These are phyloP conservation scores for Rhaphigaster nebulosa DNA, from an alignment of 2,888 invertebrate genomes.

Conservation along the genomic window DNA sequence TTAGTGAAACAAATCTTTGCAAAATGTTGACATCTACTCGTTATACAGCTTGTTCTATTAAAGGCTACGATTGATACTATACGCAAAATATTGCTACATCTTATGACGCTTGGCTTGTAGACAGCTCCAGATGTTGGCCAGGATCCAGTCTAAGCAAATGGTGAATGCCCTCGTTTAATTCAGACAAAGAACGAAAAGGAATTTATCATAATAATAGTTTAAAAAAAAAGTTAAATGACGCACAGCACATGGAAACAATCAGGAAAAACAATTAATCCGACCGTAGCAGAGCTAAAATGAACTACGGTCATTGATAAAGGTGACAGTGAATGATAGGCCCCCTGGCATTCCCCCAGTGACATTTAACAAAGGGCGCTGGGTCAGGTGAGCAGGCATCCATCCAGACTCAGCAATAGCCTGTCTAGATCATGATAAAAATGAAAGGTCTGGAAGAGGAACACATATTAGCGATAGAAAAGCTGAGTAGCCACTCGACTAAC, in stretches of 20 bases:
- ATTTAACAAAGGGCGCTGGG: not conserved
- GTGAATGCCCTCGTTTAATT: not conserved
- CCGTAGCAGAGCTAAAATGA: not conserved
- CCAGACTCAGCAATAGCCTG: not conserved
- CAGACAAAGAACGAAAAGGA: not conserved
- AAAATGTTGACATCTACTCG: not conserved
- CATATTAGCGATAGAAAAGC: not conserved
- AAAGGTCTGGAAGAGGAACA: not conserved
- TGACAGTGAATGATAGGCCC: slow-evolving; percentile 2
- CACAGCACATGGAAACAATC: not conserved
- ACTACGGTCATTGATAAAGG: not conserved
- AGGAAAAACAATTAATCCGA: not conserved
- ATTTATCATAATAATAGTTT: not conserved
- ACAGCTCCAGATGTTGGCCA: not conserved
- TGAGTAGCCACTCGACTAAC: not conserved
- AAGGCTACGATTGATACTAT: not conserved
- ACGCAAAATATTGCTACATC: not conserved
- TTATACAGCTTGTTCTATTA: not conserved
- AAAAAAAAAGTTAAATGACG: not conserved
- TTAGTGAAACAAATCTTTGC: not conserved
- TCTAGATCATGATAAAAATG: not conserved
- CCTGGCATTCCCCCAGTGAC: slow-evolving; percentile 16
- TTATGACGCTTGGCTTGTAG: not conserved
- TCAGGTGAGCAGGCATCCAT: not conserved
- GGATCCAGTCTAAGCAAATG: not conserved